Conservation (phyloP, 2,113 vertebrate genomes). For the Myxocyprinus asiaticus region DNA sequence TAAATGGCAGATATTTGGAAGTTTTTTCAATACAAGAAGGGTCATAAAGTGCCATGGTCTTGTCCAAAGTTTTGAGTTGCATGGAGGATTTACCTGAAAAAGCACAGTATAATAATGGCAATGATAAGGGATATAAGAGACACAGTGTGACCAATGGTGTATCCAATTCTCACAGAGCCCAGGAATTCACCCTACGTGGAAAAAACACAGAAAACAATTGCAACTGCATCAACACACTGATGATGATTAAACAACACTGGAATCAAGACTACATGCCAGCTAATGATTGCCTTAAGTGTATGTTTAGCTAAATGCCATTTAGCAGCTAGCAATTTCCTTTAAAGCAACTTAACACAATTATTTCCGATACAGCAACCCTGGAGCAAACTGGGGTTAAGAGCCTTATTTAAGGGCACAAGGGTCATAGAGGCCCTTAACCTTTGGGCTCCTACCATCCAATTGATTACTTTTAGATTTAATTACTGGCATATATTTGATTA, state of each 20-base stretch:
- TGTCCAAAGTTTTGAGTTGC: slow-evolving; percentile 22
- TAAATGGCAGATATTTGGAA: not conserved
- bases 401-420: not conserved
- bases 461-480: not conserved
- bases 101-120: slow-evolving; percentile 85
- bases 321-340: not conserved
- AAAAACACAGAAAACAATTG: not conserved
- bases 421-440: not conserved
- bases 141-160: slow-evolving; percentile 89
- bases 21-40: not conserved
- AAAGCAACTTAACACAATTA: not conserved
- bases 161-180: slow-evolving; percentile 83
- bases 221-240: no score
- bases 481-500: not conserved
- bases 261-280: no score
- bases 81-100: slow-evolving; percentile 82
- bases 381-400: no score
- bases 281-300: no score
- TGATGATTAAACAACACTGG: not conserved
- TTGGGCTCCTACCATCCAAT: not conserved
- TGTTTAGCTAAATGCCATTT: not conserved
- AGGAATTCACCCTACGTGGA: slow-evolving; percentile 76
- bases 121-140: slow-evolving; percentile 85
- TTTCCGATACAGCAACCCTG: no score
- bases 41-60: not conserved